Base-by-base conservation (phyloP, 1,140 invertebrate species). In the Aphelinus certus region DNA sequence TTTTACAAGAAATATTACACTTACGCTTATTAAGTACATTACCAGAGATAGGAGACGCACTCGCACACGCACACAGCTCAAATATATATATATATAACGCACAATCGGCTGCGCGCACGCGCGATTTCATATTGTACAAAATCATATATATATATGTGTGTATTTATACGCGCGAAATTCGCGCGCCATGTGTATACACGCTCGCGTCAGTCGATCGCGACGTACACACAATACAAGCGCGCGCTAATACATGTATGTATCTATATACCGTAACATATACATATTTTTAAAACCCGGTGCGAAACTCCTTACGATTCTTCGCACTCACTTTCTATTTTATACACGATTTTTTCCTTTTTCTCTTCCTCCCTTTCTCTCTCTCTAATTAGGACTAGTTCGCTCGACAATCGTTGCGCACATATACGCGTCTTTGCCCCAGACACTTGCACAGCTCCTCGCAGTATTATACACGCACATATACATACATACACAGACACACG, bases 1-100 rank as follows among this genome's bases (percentile, higher is more conserved):
- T 79, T 82, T 85, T 79, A 82, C 83, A 81, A 80, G 76, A 82
- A 73, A 77, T 64, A 73, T 69, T 72, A 76, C 71, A 66, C 51
- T 61, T 68, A 67, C 49, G 74, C 60, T 58, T 62, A 69, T 57
- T 26, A 26, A 26, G 26, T 26, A 26, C 26, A 26, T 26, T 26
- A 73, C 45, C 45, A 48, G 3, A 51, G 61, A 58, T 10, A 26
- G 71, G 51, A 65, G 51, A 58, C 45, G 26, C 26, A 26, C 26
- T 26, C 26, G 26, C 26, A 26, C 26, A 26, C 26, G 26, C 26
- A 26, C 26, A 26, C 26, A 26, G 26, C 26, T 26, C 26, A 26
- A 26, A 26, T 26, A 26, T 26, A 26, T 26, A 26, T 26, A 26
- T 26, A 26, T 26, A 26, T 26, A 26, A 26, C 26, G 26, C 26